Percentiles rank a stretch among this genome's conserved stretches.
Evolutionary conservation across 2,113 vertebrate genomes (phyloP).

Genomic region (Eleginops maclovinus): DNA sequence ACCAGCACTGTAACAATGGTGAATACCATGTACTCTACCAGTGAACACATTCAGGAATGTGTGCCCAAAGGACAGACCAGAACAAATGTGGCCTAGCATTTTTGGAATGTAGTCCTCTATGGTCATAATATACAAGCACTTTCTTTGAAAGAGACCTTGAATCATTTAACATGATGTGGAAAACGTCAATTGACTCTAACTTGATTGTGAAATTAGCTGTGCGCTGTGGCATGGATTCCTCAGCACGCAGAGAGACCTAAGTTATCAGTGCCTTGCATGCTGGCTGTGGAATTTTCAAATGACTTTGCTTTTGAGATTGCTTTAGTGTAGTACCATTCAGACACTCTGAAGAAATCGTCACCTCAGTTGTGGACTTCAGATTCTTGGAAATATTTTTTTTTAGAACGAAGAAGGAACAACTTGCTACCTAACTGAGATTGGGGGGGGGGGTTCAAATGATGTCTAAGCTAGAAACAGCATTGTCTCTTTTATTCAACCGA

Average conservation of each 20-base stretch:
- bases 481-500: constrained; percentile 3
- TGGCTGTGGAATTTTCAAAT: constrained; percentile 23
- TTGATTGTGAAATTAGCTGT: constrained; percentile 24
- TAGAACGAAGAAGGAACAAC: background rate
- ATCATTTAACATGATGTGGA: constrained; percentile 8
- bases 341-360: background rate
- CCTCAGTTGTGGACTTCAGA: background rate
- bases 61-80: constrained; percentile 32
- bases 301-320: background rate
- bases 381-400: background rate
- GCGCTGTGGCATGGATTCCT: constrained; percentile 15
- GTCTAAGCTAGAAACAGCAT: background rate
- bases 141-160: constrained; percentile 27
- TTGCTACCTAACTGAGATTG: background rate
- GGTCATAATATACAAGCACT: constrained; percentile 8
- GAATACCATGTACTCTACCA: constrained; percentile 34
- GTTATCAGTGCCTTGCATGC: constrained; percentile 21
- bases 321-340: background rate
- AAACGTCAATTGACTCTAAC: constrained; percentile 23
- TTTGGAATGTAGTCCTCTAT: constrained; percentile 2
- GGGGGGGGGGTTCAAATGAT: background rate
- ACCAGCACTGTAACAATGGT: constrained; percentile 53
- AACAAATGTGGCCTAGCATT: constrained; percentile 41
- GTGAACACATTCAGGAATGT: constrained; percentile 44
- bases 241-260: constrained; percentile 11